Evolutionary conservation across 2,888 invertebrate genomes (phyloP), one percentile per base, ranked within the genome.

Genomic region (Eupithecia centaureata): DNA sequence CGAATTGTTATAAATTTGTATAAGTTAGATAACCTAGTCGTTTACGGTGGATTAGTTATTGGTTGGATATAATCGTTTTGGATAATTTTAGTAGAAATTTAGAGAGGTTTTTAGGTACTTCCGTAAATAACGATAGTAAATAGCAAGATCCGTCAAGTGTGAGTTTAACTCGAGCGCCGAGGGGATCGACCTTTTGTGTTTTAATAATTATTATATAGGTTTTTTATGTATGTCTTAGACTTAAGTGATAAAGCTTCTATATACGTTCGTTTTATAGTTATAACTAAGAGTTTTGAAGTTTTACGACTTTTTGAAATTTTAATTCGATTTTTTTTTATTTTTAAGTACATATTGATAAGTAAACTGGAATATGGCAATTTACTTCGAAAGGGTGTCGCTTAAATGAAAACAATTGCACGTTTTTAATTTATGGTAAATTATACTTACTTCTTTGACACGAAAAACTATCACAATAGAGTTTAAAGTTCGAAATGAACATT

Each of bases 401-500:
- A n/a, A n/a, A n/a, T n/a, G n/a, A n/a, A n/a, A n/a, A n/a, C n/a
- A n/a, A n/a, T n/a, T n/a, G n/a, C n/a, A n/a, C n/a, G n/a, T n/a
- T n/a, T n/a, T n/a, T 38, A 38, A 38, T 8, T 42, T 42, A 18
- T 42, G 42, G 42, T n/a, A 38, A 38, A 38, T 42, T 42, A 42
- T 42, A 22, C 22, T 10, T 10, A 8, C n/a, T 42, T 18, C 10
- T 47, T 10, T 47, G 22, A 12, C 22, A 47, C 12, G 10, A 4
- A 47, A 47, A 10, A 22, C 1, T 42, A 42, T 42, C 42, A 42
- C 18, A 42, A 42, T 8, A 2, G 18, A 18, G 8, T 18, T 32
- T 8, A 33, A 33, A 33, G 0, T 33, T 33, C 13, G 12, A 12
- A 33, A 33, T 33, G 33, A 33, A 33, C 13, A 33, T 32, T 32